phyloP scores from a whole-genome alignment of 2,797 vertebrate species.

The Pelochelys cantorii region DNA sequence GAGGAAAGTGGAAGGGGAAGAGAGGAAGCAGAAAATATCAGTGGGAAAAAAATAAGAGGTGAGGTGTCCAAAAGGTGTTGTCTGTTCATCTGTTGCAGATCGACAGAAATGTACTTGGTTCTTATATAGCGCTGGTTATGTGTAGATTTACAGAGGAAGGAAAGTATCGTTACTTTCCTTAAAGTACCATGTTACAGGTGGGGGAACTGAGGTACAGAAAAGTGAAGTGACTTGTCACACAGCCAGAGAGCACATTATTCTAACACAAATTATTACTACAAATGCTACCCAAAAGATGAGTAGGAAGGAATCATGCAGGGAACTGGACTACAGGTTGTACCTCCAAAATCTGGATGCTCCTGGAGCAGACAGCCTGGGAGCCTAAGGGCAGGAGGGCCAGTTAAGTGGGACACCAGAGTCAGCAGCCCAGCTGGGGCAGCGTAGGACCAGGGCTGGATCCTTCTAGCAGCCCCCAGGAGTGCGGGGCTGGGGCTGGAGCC shows the following conservation, averaged over 20 bases:
- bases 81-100: not conserved
- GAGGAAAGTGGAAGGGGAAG: not conserved
- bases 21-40: not conserved
- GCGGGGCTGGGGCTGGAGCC: too few relatives aligned
- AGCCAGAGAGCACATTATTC: not conserved
- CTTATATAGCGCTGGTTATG: not conserved
- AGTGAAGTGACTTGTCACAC: accelerated
- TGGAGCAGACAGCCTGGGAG: too few relatives aligned
- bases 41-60: not conserved
- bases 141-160: not conserved
- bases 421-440: too few relatives aligned
- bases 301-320: not conserved
- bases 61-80: not conserved
- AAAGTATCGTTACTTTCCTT: not conserved
- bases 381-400: too few relatives aligned
- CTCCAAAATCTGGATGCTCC: too few relatives aligned
- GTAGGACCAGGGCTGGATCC: too few relatives aligned
- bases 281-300: not conserved
- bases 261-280: not conserved
- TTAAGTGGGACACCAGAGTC: too few relatives aligned
- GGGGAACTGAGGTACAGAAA: not conserved
- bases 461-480: too few relatives aligned
- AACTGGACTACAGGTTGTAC: too few relatives aligned
- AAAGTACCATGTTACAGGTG: not conserved
- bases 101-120: not conserved